Evolutionary conservation across 2,113 vertebrate genomes (phyloP).

Genomic region (Phyllostomus hastatus): DNA sequence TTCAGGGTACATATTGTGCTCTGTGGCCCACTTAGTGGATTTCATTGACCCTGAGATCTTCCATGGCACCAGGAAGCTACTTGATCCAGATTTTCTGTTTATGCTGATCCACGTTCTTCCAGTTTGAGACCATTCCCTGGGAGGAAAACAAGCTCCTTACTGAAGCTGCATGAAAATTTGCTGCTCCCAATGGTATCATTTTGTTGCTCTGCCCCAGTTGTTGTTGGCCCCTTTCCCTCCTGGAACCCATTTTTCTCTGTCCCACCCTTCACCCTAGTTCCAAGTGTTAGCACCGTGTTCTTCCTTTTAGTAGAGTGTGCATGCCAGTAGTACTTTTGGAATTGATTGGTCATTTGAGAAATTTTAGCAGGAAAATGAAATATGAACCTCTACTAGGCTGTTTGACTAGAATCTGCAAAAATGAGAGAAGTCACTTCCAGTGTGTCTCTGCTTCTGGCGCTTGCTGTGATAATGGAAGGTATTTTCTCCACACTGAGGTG

Average conservation of each 20-base stretch:
- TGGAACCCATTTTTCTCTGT: not conserved
- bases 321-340: not conserved
- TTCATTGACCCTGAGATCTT: not conserved
- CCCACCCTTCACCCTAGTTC: not conserved
- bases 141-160: not conserved
- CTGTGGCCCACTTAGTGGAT: not conserved
- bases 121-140: not conserved
- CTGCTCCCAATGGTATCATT: not conserved
- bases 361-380: slow-evolving; percentile 37
- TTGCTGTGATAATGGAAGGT: slow-evolving; percentile 17
- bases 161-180: not conserved
- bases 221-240: not conserved
- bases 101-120: not conserved
- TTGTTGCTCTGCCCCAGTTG: not conserved
- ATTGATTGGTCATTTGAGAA: not conserved
- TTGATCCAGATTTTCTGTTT: not conserved
- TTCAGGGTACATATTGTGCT: not conserved
- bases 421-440: not conserved
- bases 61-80: not conserved
- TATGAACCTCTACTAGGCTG: not conserved
- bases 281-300: not conserved
- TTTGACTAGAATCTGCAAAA: not conserved
- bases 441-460: not conserved
- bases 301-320: not conserved
- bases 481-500: slow-evolving; percentile 47